These are phyloP conservation scores for Pissodes strobi DNA, from an alignment of 1,140 invertebrate genomes.

Conservation along the genomic window DNA sequence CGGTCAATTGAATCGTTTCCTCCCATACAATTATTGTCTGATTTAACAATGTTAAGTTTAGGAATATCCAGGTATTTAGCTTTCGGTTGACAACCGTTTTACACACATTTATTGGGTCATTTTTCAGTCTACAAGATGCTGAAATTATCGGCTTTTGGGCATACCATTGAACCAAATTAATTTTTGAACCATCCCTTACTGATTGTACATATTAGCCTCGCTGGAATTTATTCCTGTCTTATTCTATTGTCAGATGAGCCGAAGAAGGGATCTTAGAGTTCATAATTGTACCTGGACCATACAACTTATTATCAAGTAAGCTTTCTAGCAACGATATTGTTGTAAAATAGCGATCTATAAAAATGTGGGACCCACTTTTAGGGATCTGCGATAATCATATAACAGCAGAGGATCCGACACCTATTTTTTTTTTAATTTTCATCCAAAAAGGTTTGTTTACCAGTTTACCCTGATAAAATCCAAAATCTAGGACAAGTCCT, in stretches of 20 bases:
- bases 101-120: constrained; percentile 34
- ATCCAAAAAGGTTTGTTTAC: constrained; percentile 14
- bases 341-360: no score
- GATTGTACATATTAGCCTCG: constrained; percentile 16
- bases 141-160: constrained; percentile 22
- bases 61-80: no score
- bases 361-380: no score
- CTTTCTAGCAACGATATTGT: no score
- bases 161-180: constrained; percentile 30
- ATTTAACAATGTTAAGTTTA: no score
- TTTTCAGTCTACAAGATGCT: constrained; percentile 25
- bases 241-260: constrained; percentile 22
- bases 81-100: constrained; percentile 46
- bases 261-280: constrained; percentile 2
- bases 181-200: constrained; percentile 21
- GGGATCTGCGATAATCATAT: no score
- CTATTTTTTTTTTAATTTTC: constrained; percentile 7
- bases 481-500: no score
- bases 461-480: no score
- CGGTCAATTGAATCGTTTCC: no score
- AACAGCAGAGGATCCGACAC: no score
- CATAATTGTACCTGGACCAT: neutral
- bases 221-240: constrained; percentile 9
- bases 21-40: no score
- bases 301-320: no score